phyloP scores from a whole-genome alignment of 2,888 invertebrate species.

The Synergus umbraculus region DNA sequence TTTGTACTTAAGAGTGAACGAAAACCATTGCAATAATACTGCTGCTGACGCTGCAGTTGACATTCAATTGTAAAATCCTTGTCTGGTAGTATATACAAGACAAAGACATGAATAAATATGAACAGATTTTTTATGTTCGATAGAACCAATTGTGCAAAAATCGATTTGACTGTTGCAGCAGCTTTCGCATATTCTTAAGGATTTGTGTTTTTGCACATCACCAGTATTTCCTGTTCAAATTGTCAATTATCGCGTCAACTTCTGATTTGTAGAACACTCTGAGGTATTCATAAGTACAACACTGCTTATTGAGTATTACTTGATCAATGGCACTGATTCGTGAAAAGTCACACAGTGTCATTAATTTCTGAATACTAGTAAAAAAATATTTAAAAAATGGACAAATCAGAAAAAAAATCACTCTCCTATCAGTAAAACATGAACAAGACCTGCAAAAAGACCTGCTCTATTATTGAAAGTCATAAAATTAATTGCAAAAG shows the following conservation, averaged over 20 bases:
- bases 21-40: not conserved
- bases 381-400: not conserved
- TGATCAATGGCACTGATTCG: constrained; percentile 38
- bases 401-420: constrained; percentile 20
- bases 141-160: not conserved
- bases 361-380: not conserved
- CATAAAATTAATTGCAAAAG: constrained; percentile 69
- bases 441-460: constrained; percentile 18
- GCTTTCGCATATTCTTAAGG: not conserved
- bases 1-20: not conserved
- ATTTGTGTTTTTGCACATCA: not conserved
- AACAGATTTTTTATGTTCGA: not conserved
- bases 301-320: constrained; percentile 10
- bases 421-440: not conserved
- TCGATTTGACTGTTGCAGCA: not conserved
- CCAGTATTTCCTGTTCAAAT: too few relatives aligned
- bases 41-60: not conserved
- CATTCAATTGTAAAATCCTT: not conserved
- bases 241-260: not conserved
- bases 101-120: too few relatives aligned
- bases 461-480: constrained; percentile 18
- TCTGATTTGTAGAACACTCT: not conserved
- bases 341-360: constrained; percentile 6
- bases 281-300: constrained; percentile 26
- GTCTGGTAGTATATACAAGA: too few relatives aligned